Percentiles rank a stretch among this genome's conserved stretches.
These are phyloP conservation scores for Serranus cabrilla DNA, from an alignment of 2,797 vertebrate genomes.

Conservation along the genomic window DNA sequence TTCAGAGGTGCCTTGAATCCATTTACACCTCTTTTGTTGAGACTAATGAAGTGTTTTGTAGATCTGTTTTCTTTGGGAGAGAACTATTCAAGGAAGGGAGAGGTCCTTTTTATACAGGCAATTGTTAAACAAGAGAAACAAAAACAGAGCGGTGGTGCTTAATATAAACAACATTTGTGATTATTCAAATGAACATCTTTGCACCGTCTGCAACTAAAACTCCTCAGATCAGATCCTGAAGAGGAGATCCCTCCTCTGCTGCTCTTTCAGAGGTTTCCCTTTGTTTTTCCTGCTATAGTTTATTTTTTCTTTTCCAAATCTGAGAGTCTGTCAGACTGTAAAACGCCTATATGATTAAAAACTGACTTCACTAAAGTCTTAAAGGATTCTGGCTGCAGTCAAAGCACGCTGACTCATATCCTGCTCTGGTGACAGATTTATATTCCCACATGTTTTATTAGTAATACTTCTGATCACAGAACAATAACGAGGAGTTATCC, in stretches of 20 bases:
- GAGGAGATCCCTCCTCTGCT: not conserved
- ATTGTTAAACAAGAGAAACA: constrained; percentile 63
- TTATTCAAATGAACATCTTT: not conserved
- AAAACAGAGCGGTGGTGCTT: constrained; percentile 41
- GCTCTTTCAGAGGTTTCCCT: not conserved
- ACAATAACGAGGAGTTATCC: constrained; percentile 5
- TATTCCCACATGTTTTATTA: constrained; percentile 14
- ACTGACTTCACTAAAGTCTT: not conserved
- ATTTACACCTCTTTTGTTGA: constrained; percentile 42
- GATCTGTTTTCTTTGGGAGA: constrained; percentile 71
- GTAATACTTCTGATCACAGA: constrained; percentile 27
- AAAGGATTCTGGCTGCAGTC: not conserved
- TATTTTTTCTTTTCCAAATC: not conserved
- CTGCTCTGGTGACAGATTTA: constrained; percentile 40
- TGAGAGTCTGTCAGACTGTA: not conserved
- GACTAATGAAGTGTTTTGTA: constrained; percentile 67
- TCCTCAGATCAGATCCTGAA: not conserved
- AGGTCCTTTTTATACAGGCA: constrained; percentile 52
- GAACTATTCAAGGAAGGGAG: constrained; percentile 40
- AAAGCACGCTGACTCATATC: constrained; percentile 37
- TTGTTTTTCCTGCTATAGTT: not conserved
- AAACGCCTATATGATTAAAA: not conserved
- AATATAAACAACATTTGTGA: constrained; percentile 49
- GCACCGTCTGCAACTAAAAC: no score
- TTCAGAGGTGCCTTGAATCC: constrained; percentile 38